Evolutionary conservation across 1,140 invertebrate species (phyloP).

Genomic region (Scaptomyza pallida): DNA sequence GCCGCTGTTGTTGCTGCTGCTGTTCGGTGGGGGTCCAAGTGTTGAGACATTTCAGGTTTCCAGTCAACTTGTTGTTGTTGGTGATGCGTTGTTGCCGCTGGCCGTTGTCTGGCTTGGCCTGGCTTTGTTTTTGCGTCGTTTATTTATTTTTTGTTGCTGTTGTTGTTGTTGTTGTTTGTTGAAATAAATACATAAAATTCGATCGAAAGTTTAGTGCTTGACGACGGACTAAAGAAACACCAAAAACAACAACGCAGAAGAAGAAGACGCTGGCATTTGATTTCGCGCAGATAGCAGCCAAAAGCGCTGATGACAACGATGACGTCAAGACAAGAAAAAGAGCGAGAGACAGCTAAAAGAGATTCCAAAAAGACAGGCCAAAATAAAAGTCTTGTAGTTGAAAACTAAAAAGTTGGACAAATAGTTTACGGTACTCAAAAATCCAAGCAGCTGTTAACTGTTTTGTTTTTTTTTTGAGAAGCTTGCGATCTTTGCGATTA

Average conservation of each 20-base stretch:
- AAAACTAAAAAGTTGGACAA: conserved; percentile 70
- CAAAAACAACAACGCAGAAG: conserved; percentile 3
- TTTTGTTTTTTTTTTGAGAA: conserved; percentile 40
- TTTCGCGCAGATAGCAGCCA: conserved; percentile 68
- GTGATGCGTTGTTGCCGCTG: conserved; percentile 70
- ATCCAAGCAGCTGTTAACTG: conserved; percentile 63
- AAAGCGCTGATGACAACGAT: conserved; percentile 51
- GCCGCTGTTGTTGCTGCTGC: conserved; percentile 37
- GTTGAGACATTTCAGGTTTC: conserved; percentile 80
- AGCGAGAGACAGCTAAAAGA: not conserved
- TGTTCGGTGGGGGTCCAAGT: conserved; percentile 76
- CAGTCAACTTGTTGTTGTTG: conserved; percentile 42
- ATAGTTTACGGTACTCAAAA: conserved; percentile 75
- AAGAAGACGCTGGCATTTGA: conserved; percentile 66
- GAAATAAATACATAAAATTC: conserved; percentile 80
- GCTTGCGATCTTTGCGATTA: conserved; percentile 68
- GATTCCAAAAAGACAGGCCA: conserved; percentile 29
- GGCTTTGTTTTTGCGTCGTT: conserved; percentile 61
- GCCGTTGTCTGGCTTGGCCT: conserved; percentile 65
- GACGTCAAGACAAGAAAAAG: conserved; percentile 41
- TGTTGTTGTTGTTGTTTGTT: conserved; percentile 43
- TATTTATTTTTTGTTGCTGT: conserved; percentile 51
- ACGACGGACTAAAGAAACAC: conserved; percentile 55
- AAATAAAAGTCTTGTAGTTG: conserved; percentile 56
- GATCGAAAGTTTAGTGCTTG: conserved; percentile 76